phyloP scores from a whole-genome alignment of 2,797 vertebrate genomes.

The Semaprochilodus insignis region DNA sequence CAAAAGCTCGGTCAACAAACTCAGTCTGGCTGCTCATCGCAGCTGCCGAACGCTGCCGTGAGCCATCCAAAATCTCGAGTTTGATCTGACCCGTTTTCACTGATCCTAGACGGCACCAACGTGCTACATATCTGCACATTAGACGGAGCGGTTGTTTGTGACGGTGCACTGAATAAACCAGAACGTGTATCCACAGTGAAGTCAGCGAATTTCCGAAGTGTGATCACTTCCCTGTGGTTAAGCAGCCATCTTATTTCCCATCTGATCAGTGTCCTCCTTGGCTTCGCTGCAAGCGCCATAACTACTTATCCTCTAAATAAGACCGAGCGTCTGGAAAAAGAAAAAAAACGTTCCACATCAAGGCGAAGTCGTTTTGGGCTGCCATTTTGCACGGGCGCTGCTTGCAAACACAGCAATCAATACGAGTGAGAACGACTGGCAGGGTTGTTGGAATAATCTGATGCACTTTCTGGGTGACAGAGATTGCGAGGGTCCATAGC shows the following conservation, averaged over 20 bases:
- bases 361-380: conserved; percentile 31
- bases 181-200: background rate
- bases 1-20: background rate
- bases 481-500: conserved; percentile 10
- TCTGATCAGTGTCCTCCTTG: background rate
- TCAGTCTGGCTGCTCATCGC: conserved; percentile 3
- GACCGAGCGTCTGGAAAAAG: conserved; percentile 22
- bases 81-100: conserved; percentile 36
- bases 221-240: background rate
- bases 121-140: too few species aligned
- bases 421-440: conserved; percentile 31
- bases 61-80: conserved; percentile 1
- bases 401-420: conserved; percentile 39
- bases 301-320: conserved; percentile 2
- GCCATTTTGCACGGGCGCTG: conserved; percentile 23
- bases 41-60: conserved; percentile 13
- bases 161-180: background rate
- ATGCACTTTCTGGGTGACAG: conserved; percentile 34
- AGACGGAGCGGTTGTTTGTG: background rate
- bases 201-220: background rate
- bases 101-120: conserved; percentile 8
- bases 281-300: background rate
- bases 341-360: conserved; percentile 42
- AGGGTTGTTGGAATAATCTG: conserved; percentile 43
- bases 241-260: background rate